Percentiles rank a stretch among this genome's conserved stretches.
Evolutionary conservation across 2,888 invertebrate genomes (phyloP).

Genomic region (Chrysolina americana): DNA sequence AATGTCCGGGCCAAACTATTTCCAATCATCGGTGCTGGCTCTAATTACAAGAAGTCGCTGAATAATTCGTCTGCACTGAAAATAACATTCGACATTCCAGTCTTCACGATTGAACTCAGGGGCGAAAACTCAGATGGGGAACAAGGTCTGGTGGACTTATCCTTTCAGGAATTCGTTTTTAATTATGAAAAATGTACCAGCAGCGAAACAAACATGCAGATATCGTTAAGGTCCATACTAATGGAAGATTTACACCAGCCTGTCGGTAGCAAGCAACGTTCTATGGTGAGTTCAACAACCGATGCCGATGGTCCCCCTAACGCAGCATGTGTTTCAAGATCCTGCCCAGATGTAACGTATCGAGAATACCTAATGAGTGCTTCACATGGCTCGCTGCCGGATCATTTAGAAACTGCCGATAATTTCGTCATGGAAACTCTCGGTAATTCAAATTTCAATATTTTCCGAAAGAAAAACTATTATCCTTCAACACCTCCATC

Average conservation of each 20-base stretch:
- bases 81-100: slow-evolving; percentile 82
- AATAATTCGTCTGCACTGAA: slow-evolving; percentile 46
- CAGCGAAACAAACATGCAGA: slow-evolving; percentile 82
- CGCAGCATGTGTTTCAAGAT: slow-evolving; percentile 79
- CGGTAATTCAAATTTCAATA: slow-evolving; percentile 20
- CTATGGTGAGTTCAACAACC: slow-evolving; percentile 80
- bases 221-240: slow-evolving; percentile 86
- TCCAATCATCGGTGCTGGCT: slow-evolving; percentile 54
- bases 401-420: slow-evolving; percentile 73
- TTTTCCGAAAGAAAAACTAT: slow-evolving; percentile 30
- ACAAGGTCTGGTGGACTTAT: slow-evolving; percentile 86
- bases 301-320: slow-evolving; percentile 65
- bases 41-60: slow-evolving; percentile 36
- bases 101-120: slow-evolving; percentile 82
- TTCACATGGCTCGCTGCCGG: slow-evolving; percentile 73
- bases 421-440: slow-evolving; percentile 66
- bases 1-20: slow-evolving; percentile 75
- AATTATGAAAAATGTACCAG: slow-evolving; percentile 79
- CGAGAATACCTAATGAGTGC: slow-evolving; percentile 56
- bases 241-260: slow-evolving; percentile 92
- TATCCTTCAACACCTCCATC: slow-evolving; percentile 75
- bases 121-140: slow-evolving; percentile 80
- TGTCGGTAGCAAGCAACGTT: slow-evolving; percentile 80
- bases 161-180: slow-evolving; percentile 86
- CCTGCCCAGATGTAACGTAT: slow-evolving; percentile 82